A percentile compares a stretch with the other conserved stretches of the same genome.
phyloP scores from a whole-genome alignment of 2,113 vertebrate genomes.

The Engraulis encrasicolus region DNA sequence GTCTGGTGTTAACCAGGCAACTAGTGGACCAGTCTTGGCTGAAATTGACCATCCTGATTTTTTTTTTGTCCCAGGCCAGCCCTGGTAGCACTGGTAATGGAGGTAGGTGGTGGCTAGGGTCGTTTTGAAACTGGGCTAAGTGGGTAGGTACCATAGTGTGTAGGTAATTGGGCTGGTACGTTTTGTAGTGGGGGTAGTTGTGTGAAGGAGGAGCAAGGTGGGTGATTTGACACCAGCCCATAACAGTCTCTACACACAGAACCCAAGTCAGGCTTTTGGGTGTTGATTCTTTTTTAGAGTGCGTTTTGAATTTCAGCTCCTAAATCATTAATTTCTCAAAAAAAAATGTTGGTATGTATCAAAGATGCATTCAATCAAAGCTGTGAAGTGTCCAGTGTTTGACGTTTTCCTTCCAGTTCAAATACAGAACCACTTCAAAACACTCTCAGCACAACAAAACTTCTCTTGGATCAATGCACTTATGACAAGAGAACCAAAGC shows the following conservation, averaged over 20 bases:
- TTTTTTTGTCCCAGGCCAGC: too few species aligned
- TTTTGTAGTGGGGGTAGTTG: too few species aligned
- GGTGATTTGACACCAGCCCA: neutral
- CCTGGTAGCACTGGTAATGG: too few species aligned
- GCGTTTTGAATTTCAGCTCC: neutral
- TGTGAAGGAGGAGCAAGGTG: too few species aligned
- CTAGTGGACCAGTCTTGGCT: too few species aligned
- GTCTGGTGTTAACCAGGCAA: too few species aligned
- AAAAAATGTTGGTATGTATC: neutral
- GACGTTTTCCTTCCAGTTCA: neutral
- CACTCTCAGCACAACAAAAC: neutral
- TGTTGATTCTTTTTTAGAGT: neutral
- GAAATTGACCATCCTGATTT: too few species aligned
- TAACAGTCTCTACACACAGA: neutral
- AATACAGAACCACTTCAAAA: neutral
- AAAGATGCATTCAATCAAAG: neutral
- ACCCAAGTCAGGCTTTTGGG: neutral
- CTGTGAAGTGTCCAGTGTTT: neutral
- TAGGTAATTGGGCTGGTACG: too few species aligned
- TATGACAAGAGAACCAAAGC: neutral
- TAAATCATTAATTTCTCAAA: neutral
- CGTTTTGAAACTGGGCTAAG: too few species aligned
- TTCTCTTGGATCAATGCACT: neutral
- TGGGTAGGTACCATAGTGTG: too few species aligned
- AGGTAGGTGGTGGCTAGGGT: too few species aligned